Evolutionary conservation across 2,888 invertebrate species (phyloP), one percentile per base, ranked within the genome.

Genomic region (Cenopis cana): DNA sequence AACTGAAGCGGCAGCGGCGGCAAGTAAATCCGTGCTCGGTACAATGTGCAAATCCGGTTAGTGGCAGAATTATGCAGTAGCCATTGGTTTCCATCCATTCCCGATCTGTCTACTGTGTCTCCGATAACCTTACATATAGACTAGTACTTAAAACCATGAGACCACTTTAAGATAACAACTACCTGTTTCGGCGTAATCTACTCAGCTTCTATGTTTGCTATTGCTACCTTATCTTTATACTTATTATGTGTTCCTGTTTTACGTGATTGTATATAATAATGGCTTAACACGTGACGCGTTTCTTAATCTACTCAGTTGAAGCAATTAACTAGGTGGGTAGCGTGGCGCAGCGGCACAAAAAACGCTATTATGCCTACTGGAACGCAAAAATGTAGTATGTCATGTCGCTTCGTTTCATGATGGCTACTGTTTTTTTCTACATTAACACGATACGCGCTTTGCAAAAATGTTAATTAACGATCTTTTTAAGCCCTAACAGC

Each of bases 31-130:
- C 29, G 50, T 59, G 33, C 36, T 36, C 65, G 29, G 10, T 66
- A 66, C 65, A 66, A 59, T 65, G 65, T 60, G 60, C 49, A 49
- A 70, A 70, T 70, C 70, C 70, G 60, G 65, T 70, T 60, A 70
- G 46, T 41, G 54, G 65, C 36, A 65, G 70, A 70, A 66, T 60
- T 70, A 60, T 70, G 59, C 70, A 60, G 65, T 54, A 54, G 41
- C 24, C 41, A 36, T 11, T 36, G 65, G 46, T 65, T 66, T 66
- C 65, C 65, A 52, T 66, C 65, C 65, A 52, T 57, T 62, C 9
- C 56, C 56, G 24, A 56, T 56, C 55, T 49, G 33, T 38, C 24
- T 20, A 57, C 49, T 33, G n/a, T 33, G n/a, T 24, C 46, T 46
- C 14, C 70, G 65, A 70, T 65, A 65, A 70, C 65, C 59, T 54